phyloP scores from a whole-genome alignment of 2,113 vertebrate species.

The Gambusia holbrooki region DNA sequence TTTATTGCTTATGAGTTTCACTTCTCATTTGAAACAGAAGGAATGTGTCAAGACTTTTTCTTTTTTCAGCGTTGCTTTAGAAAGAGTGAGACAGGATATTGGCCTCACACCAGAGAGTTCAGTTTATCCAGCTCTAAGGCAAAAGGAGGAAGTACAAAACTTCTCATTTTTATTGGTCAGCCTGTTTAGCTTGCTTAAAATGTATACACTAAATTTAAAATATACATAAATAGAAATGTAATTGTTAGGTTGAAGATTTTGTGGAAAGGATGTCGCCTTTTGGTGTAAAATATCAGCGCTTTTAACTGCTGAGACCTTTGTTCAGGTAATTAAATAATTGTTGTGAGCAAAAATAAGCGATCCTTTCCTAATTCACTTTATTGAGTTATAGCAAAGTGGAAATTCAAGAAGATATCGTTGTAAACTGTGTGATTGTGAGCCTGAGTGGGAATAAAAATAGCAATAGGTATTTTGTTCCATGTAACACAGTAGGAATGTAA shows the following conservation, averaged over 20 bases:
- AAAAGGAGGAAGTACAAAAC: not conserved
- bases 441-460: too few species aligned
- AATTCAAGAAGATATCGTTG: not conserved
- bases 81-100: not conserved
- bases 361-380: too few species aligned
- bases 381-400: not conserved
- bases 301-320: not conserved
- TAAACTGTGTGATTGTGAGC: too few species aligned
- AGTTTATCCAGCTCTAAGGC: not conserved
- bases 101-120: not conserved
- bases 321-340: not conserved
- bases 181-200: not conserved
- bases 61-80: not conserved
- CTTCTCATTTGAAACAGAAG: slow-evolving; percentile 21
- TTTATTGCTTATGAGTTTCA: slow-evolving; percentile 23
- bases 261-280: not conserved
- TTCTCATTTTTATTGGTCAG: not conserved
- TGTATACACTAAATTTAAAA: not conserved
- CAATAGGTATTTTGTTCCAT: too few species aligned
- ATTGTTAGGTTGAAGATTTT: not conserved
- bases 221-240: not conserved
- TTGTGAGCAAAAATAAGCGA: not conserved
- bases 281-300: not conserved
- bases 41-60: not conserved
- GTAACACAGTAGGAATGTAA: too few species aligned